These are phyloP conservation scores for Campoplex nolae DNA, from an alignment of 2,888 invertebrate species.

Conservation along the genomic window DNA sequence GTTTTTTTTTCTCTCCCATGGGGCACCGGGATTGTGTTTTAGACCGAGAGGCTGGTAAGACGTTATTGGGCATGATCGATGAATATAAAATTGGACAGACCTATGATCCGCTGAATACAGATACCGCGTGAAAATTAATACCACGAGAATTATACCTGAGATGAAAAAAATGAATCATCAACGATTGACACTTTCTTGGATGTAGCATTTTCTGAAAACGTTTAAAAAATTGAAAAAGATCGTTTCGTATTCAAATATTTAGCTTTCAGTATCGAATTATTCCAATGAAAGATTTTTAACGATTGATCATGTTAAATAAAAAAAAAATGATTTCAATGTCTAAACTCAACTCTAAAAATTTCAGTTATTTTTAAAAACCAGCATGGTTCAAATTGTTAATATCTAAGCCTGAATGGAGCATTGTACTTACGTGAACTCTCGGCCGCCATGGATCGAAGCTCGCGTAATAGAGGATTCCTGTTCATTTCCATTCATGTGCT, in stretches of 20 bases:
- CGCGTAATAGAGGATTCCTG: slow-evolving; percentile 7
- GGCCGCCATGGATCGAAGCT: neutral
- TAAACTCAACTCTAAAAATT: neutral
- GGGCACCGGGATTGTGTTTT: neutral
- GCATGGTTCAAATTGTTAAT: neutral
- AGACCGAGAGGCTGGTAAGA: neutral
- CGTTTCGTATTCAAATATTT: neutral
- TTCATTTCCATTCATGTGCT: slow-evolving; percentile 68
- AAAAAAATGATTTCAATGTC: neutral
- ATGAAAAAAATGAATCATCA: neutral
- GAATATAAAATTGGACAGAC: neutral
- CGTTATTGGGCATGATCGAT: neutral
- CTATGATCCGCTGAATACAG: neutral
- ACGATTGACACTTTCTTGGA: neutral
- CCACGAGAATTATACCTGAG: neutral
- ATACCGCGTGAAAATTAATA: neutral
- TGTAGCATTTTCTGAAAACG: neutral
- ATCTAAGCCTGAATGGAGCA: neutral
- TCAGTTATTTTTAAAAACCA: neutral
- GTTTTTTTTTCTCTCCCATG: neutral
- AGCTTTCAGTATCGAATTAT: neutral
- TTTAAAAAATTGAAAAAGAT: neutral
- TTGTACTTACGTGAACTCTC: slow-evolving; percentile 54
- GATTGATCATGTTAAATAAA: neutral
- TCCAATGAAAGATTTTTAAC: neutral